Evolutionary conservation across 1,140 invertebrate species (phyloP).

Genomic region (Neomicropteryx cornuta): DNA sequence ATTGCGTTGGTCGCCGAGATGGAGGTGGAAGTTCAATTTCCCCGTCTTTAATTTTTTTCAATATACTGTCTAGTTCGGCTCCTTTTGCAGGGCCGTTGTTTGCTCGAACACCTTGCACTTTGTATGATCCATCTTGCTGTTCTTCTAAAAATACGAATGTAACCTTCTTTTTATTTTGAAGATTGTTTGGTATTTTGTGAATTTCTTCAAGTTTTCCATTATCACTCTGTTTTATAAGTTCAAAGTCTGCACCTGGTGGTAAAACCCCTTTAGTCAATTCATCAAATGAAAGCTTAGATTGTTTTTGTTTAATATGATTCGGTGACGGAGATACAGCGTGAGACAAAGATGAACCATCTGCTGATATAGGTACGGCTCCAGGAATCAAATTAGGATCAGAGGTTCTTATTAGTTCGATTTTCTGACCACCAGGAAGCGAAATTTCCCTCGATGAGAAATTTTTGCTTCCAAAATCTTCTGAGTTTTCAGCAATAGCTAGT

Average conservation of each 20-base stretch:
- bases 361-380: conserved; percentile 33
- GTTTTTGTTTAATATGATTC: conserved; percentile 22
- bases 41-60: conserved; percentile 68
- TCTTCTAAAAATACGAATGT: conserved; percentile 78
- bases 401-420: conserved; percentile 58
- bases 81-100: conserved; percentile 60
- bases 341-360: conserved; percentile 29
- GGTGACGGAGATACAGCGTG: conserved; percentile 29
- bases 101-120: conserved; percentile 67
- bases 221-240: conserved; percentile 60
- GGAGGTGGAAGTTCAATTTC: conserved; percentile 67
- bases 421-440: conserved; percentile 60
- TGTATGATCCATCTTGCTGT: conserved; percentile 69
- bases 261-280: conserved; percentile 65
- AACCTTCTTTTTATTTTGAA: conserved; percentile 65
- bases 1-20: conserved; percentile 29
- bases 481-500: conserved; percentile 54
- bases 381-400: conserved; percentile 50
- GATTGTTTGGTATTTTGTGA: conserved; percentile 44
- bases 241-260: conserved; percentile 64
- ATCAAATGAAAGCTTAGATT: conserved; percentile 44
- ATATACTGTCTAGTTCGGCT: conserved; percentile 67
- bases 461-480: conserved; percentile 48
- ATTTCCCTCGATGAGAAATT: conserved; percentile 63
- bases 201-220: conserved; percentile 61